A percentile compares a stretch with the other conserved stretches of the same genome.
Conservation (phyloP, 2,888 invertebrate species). For the Podotricha telesiphe region DNA sequence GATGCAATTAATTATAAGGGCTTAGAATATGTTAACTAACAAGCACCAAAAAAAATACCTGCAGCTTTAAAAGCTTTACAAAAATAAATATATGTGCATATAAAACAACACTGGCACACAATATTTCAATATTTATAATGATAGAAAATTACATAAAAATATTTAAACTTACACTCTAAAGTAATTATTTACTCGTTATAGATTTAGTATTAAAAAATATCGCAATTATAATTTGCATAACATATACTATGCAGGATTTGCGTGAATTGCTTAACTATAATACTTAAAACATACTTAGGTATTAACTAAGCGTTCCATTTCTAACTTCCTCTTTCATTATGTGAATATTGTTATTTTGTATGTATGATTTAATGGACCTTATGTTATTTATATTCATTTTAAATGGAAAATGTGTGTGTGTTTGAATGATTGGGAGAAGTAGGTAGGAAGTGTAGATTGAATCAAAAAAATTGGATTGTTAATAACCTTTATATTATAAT, state of each 20-base stretch:
- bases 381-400: constrained; percentile 11
- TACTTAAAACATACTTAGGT: background rate
- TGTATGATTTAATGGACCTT: background rate
- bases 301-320: background rate
- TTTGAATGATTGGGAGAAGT: background rate
- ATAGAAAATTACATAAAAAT: background rate
- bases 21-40: background rate
- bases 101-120: background rate
- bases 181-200: background rate
- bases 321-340: background rate
- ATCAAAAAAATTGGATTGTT: constrained; percentile 7
- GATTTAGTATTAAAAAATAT: background rate
- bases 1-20: background rate
- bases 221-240: background rate
- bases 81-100: background rate
- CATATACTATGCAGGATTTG: background rate
- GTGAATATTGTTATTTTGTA: constrained; percentile 18
- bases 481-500: background rate
- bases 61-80: background rate
- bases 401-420: background rate
- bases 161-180: background rate
- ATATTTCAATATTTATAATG: background rate
- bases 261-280: background rate
- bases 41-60: background rate
- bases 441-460: background rate